Percentiles rank a stretch among this genome's conserved stretches.
Evolutionary conservation across 2,113 vertebrate species (phyloP).

Genomic region (Gallinago media): DNA sequence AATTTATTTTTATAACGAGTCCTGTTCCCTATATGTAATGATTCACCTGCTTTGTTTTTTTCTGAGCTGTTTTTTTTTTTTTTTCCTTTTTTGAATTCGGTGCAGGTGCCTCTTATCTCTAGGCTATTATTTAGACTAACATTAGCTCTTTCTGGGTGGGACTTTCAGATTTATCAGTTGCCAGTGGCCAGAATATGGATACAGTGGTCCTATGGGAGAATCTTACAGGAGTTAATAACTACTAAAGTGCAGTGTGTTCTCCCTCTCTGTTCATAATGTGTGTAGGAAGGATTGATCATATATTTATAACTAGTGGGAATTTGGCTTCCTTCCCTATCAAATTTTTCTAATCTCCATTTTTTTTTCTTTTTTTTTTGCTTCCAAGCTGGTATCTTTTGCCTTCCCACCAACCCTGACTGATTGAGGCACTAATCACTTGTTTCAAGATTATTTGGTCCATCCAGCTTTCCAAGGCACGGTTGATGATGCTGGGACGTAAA

Average conservation of each 20-base stretch:
- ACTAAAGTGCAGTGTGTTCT: background rate
- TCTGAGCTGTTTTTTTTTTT: background rate
- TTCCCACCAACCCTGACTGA: background rate
- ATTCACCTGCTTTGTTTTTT: background rate
- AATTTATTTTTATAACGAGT: background rate
- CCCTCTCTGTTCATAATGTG: background rate
- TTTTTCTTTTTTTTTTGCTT: background rate
- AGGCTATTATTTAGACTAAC: background rate
- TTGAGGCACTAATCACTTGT: background rate
- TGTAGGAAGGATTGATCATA: background rate
- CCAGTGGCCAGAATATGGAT: background rate
- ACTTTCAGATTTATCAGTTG: background rate
- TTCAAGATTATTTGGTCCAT: background rate
- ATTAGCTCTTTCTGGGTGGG: background rate
- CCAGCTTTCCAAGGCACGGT: conserved; percentile 1
- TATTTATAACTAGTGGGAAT: background rate
- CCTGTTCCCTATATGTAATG: background rate
- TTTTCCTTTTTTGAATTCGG: background rate
- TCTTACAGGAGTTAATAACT: background rate
- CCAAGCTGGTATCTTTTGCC: background rate
- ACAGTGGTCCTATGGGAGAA: fast-evolving
- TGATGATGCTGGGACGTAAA: background rate
- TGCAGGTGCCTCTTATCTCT: background rate
- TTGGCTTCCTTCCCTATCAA: background rate
- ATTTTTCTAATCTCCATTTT: background rate